Conservation (phyloP, 1,140 invertebrate genomes). For the Pseudomyrmex pallidus region DNA sequence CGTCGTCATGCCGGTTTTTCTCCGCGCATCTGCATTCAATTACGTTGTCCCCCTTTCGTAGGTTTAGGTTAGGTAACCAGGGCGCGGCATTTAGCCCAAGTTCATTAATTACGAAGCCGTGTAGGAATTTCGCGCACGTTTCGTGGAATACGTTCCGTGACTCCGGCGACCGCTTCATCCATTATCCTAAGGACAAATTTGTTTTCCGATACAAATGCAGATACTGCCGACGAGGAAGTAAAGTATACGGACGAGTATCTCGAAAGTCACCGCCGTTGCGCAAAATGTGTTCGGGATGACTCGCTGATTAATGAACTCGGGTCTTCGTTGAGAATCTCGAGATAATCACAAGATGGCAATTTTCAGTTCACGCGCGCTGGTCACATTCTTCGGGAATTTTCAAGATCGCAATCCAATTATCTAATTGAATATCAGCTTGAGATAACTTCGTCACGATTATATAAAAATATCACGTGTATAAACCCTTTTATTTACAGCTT, state of each 20-base stretch:
- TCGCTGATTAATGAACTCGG: conserved; percentile 80
- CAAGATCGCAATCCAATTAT: conserved; percentile 10
- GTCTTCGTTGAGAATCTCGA: conserved; percentile 55
- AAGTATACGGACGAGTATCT: conserved; percentile 67
- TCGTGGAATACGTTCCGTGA: conserved; percentile 72
- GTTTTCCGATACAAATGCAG: conserved; percentile 81
- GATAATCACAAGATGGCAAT: conserved; percentile 13
- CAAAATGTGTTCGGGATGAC: conserved; percentile 75
- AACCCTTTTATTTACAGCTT: too few relatives aligned
- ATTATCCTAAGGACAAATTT: conserved; percentile 83
- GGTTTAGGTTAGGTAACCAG: background rate
- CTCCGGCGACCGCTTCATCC: conserved; percentile 80
- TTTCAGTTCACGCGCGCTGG: background rate
- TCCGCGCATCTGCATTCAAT: conserved; percentile 30
- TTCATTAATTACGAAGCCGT: conserved; percentile 76
- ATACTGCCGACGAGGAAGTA: conserved; percentile 66
- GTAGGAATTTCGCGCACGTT: conserved; percentile 72
- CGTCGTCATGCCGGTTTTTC: background rate
- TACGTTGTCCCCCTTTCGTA: conserved; percentile 10
- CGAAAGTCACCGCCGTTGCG: conserved; percentile 71
- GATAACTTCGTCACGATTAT: background rate
- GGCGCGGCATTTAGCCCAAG: conserved; percentile 51
- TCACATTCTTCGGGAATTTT: background rate
- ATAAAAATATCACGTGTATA: too few relatives aligned
- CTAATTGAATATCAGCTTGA: background rate